phyloP scores from a whole-genome alignment of 2,888 invertebrate genomes.

The Elegia similella region DNA sequence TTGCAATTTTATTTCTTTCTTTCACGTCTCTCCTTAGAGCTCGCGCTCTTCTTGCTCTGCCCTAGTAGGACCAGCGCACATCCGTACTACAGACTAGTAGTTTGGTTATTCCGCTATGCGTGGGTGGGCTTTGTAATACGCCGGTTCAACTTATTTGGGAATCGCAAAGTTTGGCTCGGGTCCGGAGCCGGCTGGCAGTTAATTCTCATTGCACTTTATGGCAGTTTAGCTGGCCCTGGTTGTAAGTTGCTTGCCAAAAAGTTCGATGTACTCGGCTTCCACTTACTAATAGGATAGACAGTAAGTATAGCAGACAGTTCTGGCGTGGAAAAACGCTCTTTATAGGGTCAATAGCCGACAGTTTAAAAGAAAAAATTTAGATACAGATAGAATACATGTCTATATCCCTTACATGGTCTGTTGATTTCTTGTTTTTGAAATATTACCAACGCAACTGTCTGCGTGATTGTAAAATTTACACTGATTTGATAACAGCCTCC shows the following conservation, averaged over 20 bases:
- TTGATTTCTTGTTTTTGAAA: too few relatives aligned
- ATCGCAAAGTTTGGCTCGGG: slow-evolving; percentile 49
- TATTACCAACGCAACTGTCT: too few relatives aligned
- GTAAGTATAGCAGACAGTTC: neutral
- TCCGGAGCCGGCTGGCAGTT: slow-evolving; percentile 44
- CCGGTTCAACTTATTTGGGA: slow-evolving; percentile 35
- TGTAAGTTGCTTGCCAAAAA: slow-evolving; percentile 56
- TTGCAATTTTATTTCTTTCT: too few relatives aligned
- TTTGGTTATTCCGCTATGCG: neutral
- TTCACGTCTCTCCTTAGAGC: too few relatives aligned
- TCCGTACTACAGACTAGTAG: too few relatives aligned
- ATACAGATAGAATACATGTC: too few relatives aligned
- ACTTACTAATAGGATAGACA: slow-evolving; percentile 5
- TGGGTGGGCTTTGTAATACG: neutral
- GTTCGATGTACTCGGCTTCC: slow-evolving; percentile 32
- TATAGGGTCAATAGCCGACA: neutral
- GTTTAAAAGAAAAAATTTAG: neutral
- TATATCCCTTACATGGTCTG: too few relatives aligned
- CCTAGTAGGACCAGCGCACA: too few relatives aligned
- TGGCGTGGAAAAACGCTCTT: neutral
- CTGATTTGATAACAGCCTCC: too few relatives aligned
- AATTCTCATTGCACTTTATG: slow-evolving; percentile 63
- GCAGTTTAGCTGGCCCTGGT: slow-evolving; percentile 54
- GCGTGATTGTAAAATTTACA: too few relatives aligned
- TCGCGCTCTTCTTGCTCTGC: too few relatives aligned